Evolutionary conservation across 2,888 invertebrate species (phyloP).

Genomic region (Orthonevra nobilis): DNA sequence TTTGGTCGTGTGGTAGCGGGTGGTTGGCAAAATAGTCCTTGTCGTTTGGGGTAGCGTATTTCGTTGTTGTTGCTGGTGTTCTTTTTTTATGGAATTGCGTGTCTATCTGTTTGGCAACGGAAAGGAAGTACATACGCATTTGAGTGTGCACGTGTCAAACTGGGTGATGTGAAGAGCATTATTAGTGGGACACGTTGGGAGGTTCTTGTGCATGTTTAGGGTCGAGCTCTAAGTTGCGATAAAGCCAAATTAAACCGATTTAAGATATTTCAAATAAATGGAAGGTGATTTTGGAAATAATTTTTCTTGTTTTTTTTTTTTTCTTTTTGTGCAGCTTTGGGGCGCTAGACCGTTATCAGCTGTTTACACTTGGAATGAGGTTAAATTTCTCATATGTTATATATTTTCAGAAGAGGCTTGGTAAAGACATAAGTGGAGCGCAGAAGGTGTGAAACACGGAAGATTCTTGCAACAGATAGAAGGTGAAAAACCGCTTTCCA

Average conservation of each 20-base stretch:
- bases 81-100: slow-evolving; percentile 40
- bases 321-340: no score
- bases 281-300: slow-evolving; percentile 36
- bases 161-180: background rate
- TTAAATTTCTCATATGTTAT: no score
- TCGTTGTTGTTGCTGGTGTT: background rate
- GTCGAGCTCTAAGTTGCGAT: slow-evolving; percentile 47
- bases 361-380: slow-evolving; percentile 26
- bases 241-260: slow-evolving; percentile 48
- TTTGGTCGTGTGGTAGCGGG: slow-evolving; percentile 27
- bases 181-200: slow-evolving; percentile 1
- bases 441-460: no score
- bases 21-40: slow-evolving; percentile 15
- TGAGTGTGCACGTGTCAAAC: slow-evolving; percentile 49
- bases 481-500: no score
- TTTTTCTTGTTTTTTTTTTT: background rate
- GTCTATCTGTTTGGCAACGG: slow-evolving; percentile 58
- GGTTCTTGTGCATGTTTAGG: slow-evolving; percentile 53
- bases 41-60: background rate
- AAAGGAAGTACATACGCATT: slow-evolving; percentile 58
- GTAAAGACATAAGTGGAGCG: no score
- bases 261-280: slow-evolving; percentile 40
- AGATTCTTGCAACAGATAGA: no score
- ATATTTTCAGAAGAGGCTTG: no score
- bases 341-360: slow-evolving; percentile 15